phyloP scores from a whole-genome alignment of 2,797 vertebrate species.

The Hoplostethus atlanticus region DNA sequence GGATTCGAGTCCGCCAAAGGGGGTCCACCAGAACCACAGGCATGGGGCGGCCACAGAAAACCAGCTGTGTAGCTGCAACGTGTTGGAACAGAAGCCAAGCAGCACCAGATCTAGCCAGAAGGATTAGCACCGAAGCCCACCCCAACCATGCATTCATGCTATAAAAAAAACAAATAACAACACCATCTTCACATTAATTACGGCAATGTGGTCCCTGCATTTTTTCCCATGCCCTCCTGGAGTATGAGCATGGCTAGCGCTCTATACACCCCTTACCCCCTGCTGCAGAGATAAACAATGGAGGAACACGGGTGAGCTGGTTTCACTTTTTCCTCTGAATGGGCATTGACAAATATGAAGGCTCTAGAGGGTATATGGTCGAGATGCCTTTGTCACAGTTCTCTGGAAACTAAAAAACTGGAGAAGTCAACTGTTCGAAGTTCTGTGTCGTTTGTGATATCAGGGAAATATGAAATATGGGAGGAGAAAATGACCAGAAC shows the following conservation, averaged over 20 bases:
- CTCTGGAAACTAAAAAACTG: constrained; percentile 7
- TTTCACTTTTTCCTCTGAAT: constrained; percentile 49
- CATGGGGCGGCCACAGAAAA: not conserved
- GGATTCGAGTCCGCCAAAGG: not conserved
- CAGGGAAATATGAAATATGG: not conserved
- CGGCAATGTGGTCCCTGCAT: constrained; percentile 37
- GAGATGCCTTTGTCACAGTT: not conserved
- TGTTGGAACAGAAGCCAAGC: constrained; percentile 13
- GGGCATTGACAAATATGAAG: constrained; percentile 48
- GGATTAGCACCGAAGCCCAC: constrained; percentile 23
- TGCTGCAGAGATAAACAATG: not conserved
- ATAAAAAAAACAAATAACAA: constrained; percentile 31
- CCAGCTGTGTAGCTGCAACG: not conserved
- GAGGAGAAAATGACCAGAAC: not conserved
- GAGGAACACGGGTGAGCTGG: constrained; percentile 32
- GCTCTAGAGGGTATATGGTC: constrained; percentile 13
- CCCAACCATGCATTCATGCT: constrained; percentile 36
- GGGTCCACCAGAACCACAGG: constrained; percentile 1
- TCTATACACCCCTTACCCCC: constrained; percentile 36
- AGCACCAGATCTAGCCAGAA: constrained; percentile 1
- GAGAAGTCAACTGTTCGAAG: not conserved
- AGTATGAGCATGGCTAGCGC: constrained; percentile 19
- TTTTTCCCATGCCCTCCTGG: constrained; percentile 65
- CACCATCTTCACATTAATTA: constrained; percentile 54
- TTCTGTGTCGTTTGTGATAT: not conserved